These are phyloP conservation scores for Limosa lapponica DNA, from an alignment of 2,797 vertebrate genomes.

Conservation along the genomic window DNA sequence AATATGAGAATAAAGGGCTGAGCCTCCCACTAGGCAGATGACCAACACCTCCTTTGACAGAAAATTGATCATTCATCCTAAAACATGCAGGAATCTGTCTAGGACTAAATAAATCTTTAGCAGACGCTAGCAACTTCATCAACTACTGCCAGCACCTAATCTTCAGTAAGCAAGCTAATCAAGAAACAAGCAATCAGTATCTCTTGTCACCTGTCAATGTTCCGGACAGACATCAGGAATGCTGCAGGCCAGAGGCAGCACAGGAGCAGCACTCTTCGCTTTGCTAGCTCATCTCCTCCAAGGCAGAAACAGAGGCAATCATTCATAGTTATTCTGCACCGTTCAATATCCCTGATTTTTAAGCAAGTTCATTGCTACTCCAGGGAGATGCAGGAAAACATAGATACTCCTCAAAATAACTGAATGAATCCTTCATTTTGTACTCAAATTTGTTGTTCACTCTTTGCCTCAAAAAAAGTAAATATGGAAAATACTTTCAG, in stretches of 20 bases:
- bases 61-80: slow-evolving; percentile 40
- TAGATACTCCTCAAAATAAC: not conserved
- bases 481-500: not conserved
- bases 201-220: slow-evolving; percentile 9
- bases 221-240: not conserved
- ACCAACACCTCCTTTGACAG: slow-evolving; percentile 11
- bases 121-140: slow-evolving; percentile 38
- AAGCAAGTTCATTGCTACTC: not conserved
- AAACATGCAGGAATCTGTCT: slow-evolving; percentile 32
- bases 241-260: not conserved
- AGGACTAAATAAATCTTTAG: slow-evolving; percentile 54
- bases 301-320: not conserved
- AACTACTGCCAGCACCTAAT: slow-evolving; percentile 33
- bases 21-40: not conserved
- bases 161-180: slow-evolving; percentile 44
- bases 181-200: slow-evolving; percentile 25
- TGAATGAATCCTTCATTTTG: not conserved
- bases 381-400: not conserved
- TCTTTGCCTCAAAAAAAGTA: not conserved
- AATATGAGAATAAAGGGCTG: not conserved
- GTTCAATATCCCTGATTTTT: not conserved
- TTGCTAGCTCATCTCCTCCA: not conserved
- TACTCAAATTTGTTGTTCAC: not conserved
- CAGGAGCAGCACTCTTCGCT: not conserved
- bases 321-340: not conserved